A percentile compares a stretch with the other conserved stretches of the same genome.
Evolutionary conservation across 2,888 invertebrate species (phyloP).

Genomic region (Heliothis peltigera): DNA sequence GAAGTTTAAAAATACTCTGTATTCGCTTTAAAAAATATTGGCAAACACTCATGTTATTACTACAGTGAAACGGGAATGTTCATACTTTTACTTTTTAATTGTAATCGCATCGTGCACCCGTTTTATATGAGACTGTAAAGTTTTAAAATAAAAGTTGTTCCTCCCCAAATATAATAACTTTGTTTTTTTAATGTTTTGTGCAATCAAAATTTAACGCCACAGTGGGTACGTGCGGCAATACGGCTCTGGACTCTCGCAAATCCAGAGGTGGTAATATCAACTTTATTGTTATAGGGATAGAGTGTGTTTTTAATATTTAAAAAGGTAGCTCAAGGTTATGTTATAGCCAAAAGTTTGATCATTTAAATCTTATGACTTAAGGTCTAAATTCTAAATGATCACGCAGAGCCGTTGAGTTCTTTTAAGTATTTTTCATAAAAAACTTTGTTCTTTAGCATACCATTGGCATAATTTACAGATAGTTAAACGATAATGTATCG

Average conservation of each 20-base stretch:
- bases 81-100: conserved; percentile 58
- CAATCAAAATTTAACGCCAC: conserved; percentile 65
- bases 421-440: conserved; percentile 37
- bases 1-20: conserved; percentile 15
- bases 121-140: conserved; percentile 61
- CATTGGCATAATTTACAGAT: conserved; percentile 14
- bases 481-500: neutral
- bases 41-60: conserved; percentile 24
- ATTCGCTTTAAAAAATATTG: conserved; percentile 15
- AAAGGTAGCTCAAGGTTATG: conserved; percentile 28
- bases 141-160: conserved; percentile 62
- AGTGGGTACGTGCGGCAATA: conserved; percentile 62
- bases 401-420: conserved; percentile 30
- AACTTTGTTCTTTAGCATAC: conserved; percentile 7
- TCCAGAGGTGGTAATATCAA: conserved; percentile 37
- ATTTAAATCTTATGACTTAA: conserved; percentile 47
- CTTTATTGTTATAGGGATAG: conserved; percentile 39
- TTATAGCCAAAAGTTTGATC: conserved; percentile 47
- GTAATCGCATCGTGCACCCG: conserved; percentile 54
- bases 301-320: conserved; percentile 33
- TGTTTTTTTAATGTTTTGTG: conserved; percentile 60
- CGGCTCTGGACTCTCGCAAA: conserved; percentile 38
- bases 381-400: conserved; percentile 47
- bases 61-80: conserved; percentile 24
- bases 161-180: conserved; percentile 61